Conservation (phyloP, 2,113 vertebrate species). For the Xenotilapia caudafasciata region DNA sequence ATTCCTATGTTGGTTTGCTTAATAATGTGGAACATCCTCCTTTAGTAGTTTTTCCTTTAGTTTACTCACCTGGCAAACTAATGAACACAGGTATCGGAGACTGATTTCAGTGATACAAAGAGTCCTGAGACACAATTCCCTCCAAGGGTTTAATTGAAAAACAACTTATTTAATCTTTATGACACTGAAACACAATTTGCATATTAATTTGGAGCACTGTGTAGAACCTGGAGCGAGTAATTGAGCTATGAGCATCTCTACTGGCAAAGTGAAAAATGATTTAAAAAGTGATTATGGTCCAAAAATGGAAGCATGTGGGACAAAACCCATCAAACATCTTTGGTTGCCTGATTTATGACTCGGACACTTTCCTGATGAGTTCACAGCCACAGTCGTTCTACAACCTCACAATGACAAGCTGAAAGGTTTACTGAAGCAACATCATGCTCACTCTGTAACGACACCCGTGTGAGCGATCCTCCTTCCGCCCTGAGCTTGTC, state of each 20-base stretch:
- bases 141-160: neutral
- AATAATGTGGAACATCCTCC: neutral
- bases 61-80: neutral
- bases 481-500: neutral
- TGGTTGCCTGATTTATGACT: neutral
- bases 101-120: neutral
- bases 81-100: neutral
- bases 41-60: neutral
- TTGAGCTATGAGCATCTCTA: neutral
- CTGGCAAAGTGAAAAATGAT: neutral
- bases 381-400: neutral
- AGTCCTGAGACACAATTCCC: accelerated
- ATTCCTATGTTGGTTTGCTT: neutral
- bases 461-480: neutral
- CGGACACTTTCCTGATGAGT: neutral
- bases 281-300: neutral
- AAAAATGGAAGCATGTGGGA: neutral
- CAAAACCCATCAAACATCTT: neutral
- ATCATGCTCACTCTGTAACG: neutral
- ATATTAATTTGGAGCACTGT: neutral
- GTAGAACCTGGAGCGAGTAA: neutral
- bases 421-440: neutral
- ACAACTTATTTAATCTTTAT: neutral
- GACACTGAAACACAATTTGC: neutral
- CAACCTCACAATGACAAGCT: neutral